Evolutionary conservation across 2,113 vertebrate genomes (phyloP).

Genomic region (Mus spicilegus): DNA sequence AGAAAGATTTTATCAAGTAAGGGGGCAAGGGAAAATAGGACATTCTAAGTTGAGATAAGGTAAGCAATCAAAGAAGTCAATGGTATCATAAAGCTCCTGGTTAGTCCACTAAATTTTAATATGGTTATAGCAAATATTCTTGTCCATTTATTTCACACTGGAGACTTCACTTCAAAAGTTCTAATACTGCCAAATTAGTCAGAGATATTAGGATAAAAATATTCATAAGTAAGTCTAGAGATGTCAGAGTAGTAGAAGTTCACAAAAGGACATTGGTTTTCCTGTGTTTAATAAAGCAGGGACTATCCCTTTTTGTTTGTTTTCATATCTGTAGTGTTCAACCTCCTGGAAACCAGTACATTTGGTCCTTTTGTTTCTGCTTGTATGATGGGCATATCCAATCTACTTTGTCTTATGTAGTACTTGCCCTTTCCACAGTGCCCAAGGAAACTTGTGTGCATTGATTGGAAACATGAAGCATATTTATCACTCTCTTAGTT

Average conservation of each 20-base stretch:
- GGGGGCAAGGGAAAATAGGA: not conserved
- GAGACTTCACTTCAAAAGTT: not conserved
- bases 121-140: not conserved
- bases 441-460: not conserved
- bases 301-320: not conserved
- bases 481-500: constrained; percentile 22
- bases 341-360: not conserved
- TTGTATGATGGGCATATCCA: not conserved
- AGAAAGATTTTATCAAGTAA: not conserved
- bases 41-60: not conserved
- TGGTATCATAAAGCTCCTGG: not conserved
- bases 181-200: not conserved
- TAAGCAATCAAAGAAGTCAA: not conserved
- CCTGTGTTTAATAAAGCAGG: not conserved
- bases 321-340: not conserved
- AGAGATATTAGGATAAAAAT: not conserved
- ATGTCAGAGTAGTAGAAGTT: not conserved
- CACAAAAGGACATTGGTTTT: not conserved
- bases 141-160: not conserved
- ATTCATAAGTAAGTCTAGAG: not conserved
- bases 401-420: not conserved
- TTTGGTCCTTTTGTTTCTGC: not conserved
- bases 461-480: not conserved
- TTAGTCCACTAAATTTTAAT: not conserved
- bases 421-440: not conserved